Percentiles rank a stretch among this genome's conserved stretches.
Evolutionary conservation across 2,888 invertebrate genomes (phyloP).

Genomic region (Protonemura montana): DNA sequence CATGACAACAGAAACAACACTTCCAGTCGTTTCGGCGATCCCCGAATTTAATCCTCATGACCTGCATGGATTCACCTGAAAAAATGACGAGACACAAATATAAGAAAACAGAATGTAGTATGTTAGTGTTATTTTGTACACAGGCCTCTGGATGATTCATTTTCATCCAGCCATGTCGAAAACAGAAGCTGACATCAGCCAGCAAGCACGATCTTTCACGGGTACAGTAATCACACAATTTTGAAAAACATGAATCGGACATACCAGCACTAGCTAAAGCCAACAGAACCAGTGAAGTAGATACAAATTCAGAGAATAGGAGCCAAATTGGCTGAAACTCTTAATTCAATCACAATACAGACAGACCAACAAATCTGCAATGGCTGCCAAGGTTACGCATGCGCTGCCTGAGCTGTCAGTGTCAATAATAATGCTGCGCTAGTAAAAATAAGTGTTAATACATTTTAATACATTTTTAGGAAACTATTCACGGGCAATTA

Average conservation of each 20-base stretch:
- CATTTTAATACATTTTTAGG: too few species aligned
- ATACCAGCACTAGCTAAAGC: background rate
- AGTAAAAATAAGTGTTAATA: background rate
- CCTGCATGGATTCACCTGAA: slow-evolving; percentile 62
- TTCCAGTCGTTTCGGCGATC: slow-evolving; percentile 79
- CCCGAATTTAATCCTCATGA: slow-evolving; percentile 68
- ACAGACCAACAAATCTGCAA: background rate
- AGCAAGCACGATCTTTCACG: too few species aligned
- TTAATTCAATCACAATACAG: background rate
- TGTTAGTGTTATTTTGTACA: too few species aligned
- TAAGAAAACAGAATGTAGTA: background rate
- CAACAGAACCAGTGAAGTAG: background rate
- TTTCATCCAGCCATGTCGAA: too few species aligned
- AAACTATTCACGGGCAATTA: too few species aligned
- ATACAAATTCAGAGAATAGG: background rate
- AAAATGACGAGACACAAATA: background rate
- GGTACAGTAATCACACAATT: too few species aligned
- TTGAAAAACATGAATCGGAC: background rate
- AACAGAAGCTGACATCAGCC: too few species aligned
- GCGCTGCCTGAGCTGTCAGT: background rate
- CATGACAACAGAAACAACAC: slow-evolving; percentile 83
- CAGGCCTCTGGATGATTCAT: too few species aligned
- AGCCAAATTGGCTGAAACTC: background rate
- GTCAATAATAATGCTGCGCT: background rate
- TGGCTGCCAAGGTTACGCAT: background rate